A percentile compares a stretch with the other conserved stretches of the same genome.
Conservation (phyloP, 2,888 invertebrate species). For the Pilophorus perplexus region DNA sequence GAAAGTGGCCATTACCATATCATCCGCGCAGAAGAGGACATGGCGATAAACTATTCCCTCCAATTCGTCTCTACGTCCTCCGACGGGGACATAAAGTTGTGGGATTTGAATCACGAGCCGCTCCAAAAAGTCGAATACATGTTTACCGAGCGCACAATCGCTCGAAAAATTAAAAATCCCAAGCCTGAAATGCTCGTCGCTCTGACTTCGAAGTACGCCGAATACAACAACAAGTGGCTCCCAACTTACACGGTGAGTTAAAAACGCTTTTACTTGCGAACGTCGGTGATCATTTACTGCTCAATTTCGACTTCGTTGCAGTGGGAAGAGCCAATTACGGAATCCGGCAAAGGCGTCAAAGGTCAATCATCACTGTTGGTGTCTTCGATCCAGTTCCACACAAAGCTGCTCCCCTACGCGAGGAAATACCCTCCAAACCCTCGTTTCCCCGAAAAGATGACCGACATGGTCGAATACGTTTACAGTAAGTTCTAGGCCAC, state of each 20-base stretch:
- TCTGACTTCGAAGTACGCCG: slow-evolving; percentile 40
- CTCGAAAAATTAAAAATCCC: slow-evolving; percentile 21
- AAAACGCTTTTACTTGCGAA: background rate
- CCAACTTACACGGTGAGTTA: slow-evolving; percentile 48
- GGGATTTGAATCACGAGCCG: slow-evolving; percentile 51
- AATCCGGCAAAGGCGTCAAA: background rate
- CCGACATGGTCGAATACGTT: slow-evolving; percentile 42
- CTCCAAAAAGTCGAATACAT: slow-evolving; percentile 21
- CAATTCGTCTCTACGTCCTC: slow-evolving; percentile 52
- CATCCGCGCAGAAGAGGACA: slow-evolving; percentile 48
- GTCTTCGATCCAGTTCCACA: slow-evolving; percentile 24
- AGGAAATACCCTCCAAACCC: slow-evolving; percentile 26
- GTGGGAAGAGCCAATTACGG: slow-evolving; percentile 15
- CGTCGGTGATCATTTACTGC: too few relatives aligned
- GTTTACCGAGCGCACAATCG: slow-evolving; percentile 41
- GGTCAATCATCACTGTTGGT: slow-evolving; percentile 14
- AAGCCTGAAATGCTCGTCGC: slow-evolving; percentile 25
- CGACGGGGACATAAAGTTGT: slow-evolving; percentile 52
- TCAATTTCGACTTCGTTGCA: background rate
- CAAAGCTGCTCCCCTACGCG: slow-evolving; percentile 5
- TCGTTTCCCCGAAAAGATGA: slow-evolving; percentile 37
- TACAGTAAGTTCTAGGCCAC: too few relatives aligned
- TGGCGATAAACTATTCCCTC: slow-evolving; percentile 35
- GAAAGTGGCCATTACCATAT: slow-evolving; percentile 10
- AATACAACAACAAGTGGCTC: slow-evolving; percentile 53